Evolutionary conservation across 2,113 vertebrate genomes (phyloP).

Genomic region (Oncorhynchus clarkii): DNA sequence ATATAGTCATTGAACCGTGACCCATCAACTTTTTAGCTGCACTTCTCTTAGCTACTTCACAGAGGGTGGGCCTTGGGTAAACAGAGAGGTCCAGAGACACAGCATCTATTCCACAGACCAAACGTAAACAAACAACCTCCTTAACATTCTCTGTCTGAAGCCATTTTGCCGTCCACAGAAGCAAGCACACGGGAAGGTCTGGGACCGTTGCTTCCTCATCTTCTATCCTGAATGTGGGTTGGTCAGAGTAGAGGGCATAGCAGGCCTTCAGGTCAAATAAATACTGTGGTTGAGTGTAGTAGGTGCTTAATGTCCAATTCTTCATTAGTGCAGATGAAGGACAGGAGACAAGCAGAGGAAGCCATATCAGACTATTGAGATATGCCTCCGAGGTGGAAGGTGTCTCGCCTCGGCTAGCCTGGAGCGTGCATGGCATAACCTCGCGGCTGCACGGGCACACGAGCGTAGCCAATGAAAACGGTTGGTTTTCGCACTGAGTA

Average conservation of each 20-base stretch:
- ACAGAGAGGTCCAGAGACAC: slow-evolving; percentile 37
- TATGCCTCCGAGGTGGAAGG: neutral
- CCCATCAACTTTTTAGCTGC: slow-evolving; percentile 19
- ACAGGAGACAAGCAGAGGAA: neutral
- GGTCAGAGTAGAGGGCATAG: too few relatives aligned
- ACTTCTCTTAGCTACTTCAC: slow-evolving; percentile 28
- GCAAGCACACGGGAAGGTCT: slow-evolving; percentile 8
- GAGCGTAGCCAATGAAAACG: slow-evolving; percentile 34
- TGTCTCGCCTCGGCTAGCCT: slow-evolving; percentile 24
- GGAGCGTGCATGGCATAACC: slow-evolving; percentile 34
- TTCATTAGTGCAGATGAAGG: too few relatives aligned
- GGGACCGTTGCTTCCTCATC: too few relatives aligned
- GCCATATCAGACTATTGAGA: neutral
- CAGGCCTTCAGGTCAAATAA: too few relatives aligned
- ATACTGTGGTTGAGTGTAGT: too few relatives aligned
- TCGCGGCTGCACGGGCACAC: slow-evolving; percentile 19
- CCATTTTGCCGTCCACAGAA: slow-evolving; percentile 17
- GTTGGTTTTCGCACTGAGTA: slow-evolving; percentile 38
- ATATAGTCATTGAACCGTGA: neutral
- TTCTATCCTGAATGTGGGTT: too few relatives aligned
- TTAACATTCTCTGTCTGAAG: slow-evolving; percentile 23
- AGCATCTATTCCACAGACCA: slow-evolving; percentile 25
- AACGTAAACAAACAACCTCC: slow-evolving; percentile 29
- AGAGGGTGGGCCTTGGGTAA: slow-evolving; percentile 35
- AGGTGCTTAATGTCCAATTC: too few relatives aligned